These are phyloP conservation scores for Bursaphelenchus okinawaensis DNA, from an alignment of 2,888 invertebrate species.

Conservation along the genomic window DNA sequence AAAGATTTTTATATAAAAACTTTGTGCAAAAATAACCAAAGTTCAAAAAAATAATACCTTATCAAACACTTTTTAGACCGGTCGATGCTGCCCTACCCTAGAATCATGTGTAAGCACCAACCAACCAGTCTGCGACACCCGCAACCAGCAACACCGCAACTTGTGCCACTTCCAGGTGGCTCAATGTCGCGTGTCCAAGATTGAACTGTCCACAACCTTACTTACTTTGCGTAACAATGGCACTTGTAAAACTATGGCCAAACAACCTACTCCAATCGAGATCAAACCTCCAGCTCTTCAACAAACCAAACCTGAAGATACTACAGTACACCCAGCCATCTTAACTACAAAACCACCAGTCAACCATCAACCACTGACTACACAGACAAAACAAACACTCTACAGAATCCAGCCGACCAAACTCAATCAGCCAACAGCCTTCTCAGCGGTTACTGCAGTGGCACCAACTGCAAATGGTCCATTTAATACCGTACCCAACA, in stretches of 20 bases:
- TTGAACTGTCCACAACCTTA: slow-evolving; percentile 10
- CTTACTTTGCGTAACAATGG: not conserved
- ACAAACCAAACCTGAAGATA: too few relatives aligned
- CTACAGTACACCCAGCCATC: not conserved
- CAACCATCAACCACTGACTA: not conserved
- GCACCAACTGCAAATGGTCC: not conserved
- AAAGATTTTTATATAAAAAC: too few relatives aligned
- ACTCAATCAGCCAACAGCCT: too few relatives aligned
- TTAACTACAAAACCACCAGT: not conserved
- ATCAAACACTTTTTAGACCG: slow-evolving; percentile 24
- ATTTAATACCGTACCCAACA: too few relatives aligned
- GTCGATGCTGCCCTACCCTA: slow-evolving; percentile 37
- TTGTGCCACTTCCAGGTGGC: slow-evolving; percentile 43
- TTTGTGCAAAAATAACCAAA: too few relatives aligned
- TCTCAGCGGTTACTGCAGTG: not conserved
- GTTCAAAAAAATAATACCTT: too few relatives aligned
- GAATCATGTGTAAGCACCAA: slow-evolving; percentile 22
- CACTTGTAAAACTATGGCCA: not conserved
- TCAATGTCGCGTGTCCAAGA: slow-evolving; percentile 36
- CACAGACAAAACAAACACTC: not conserved
- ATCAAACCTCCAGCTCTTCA: not conserved
- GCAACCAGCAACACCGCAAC: slow-evolving; percentile 36
- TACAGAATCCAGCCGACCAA: too few relatives aligned
- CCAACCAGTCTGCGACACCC: slow-evolving; percentile 42
- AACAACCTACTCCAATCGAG: not conserved